Base-by-base conservation (phyloP, 2,888 invertebrate species). In the Sclerodermus sp. region DNA sequence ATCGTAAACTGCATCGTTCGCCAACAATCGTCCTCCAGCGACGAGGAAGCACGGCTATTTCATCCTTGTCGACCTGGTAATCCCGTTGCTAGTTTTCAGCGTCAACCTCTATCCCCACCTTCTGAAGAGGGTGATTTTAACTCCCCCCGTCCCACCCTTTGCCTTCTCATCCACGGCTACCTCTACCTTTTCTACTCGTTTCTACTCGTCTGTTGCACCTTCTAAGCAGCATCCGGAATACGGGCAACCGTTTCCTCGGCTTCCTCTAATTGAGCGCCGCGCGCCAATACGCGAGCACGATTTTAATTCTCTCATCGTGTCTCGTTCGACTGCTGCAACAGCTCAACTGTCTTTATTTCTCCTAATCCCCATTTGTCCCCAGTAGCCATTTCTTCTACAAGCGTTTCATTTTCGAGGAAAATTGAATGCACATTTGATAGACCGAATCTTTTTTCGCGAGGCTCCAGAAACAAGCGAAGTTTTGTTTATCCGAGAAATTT, bases 241-340 rank as follows among this genome's bases (percentile, higher is more conserved):
- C 37, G 41, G 43, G 45, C 47, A 53, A 59, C 52, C 53, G 53
- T 60, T 66, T 59, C 57, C 62, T 55, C 54, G 55, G 57, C 60
- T 60, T 58, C 58, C 55, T 62, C 54, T 63, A 69, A 68, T 69
- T 69, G 66, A 69, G 64, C 58, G 47, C 42, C 51, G 52, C 56
- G 48, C 45, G 42, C 23, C 23, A 23, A 23, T 23, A 23, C 23
- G 49, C 55, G 51, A 39, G 41, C 23, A n/a, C 48, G 45, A 53
- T 64, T 60, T 60, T 51, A 53, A 32, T 38, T 45, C 39, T 18
- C 6, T 12, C n/a, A 13, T 32, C 23, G 9, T 9, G 18, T 4
- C 44, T 52, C 23, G 15, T 37, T 18, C n/a, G 23, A 17, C 23
- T 23, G 29, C 17, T 8, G n/a, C 13, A 6, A 18, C 41, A 23